phyloP scores from a whole-genome alignment of 1,140 invertebrate genomes.

The Phenacoccus solenopsis region DNA sequence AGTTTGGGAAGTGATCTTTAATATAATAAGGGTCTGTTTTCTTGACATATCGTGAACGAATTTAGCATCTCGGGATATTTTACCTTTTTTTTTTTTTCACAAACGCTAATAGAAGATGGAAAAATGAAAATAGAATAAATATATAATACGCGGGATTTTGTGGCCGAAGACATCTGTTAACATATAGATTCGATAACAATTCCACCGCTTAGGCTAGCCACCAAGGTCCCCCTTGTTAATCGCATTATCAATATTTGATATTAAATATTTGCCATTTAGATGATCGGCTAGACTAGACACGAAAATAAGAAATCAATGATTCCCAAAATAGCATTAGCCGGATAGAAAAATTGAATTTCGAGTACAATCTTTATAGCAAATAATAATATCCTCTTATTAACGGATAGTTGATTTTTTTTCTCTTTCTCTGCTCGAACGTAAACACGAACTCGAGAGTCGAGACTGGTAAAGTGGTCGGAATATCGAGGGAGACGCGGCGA shows the following conservation, averaged over 20 bases:
- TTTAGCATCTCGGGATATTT: neutral
- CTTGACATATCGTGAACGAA: neutral
- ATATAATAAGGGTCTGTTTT: neutral
- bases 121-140: neutral
- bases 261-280: slow-evolving; percentile 10
- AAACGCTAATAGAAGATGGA: neutral
- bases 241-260: slow-evolving; percentile 13
- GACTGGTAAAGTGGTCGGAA: too few relatives aligned
- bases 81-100: neutral
- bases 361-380: too few relatives aligned
- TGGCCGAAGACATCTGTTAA: slow-evolving; percentile 10
- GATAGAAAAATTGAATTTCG: too few relatives aligned
- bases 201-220: neutral
- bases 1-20: neutral
- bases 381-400: too few relatives aligned
- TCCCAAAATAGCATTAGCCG: neutral
- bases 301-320: neutral
- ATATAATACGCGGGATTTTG: neutral
- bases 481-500: too few relatives aligned
- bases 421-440: too few relatives aligned
- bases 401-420: too few relatives aligned
- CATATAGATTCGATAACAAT: slow-evolving; percentile 7
- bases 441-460: too few relatives aligned
- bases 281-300: neutral
- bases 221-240: neutral